A percentile compares a stretch with the other conserved stretches of the same genome.
Evolutionary conservation across 2,888 invertebrate species (phyloP).

Genomic region (Phengaris arion): DNA sequence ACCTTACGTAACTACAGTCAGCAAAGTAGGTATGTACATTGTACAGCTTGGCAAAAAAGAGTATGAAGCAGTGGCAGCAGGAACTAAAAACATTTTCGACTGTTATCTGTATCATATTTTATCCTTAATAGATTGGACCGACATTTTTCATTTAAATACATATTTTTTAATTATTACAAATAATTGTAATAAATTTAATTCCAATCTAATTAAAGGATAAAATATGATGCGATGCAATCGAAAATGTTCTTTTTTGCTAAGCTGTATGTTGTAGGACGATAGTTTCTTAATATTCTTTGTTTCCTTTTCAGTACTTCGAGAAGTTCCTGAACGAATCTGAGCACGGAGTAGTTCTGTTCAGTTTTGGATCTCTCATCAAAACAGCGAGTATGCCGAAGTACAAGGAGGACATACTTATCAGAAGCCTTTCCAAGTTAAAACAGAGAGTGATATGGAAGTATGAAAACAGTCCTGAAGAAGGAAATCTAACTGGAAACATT

Average conservation of each 20-base stretch:
- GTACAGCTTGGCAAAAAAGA: too few species aligned
- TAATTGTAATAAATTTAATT: too few species aligned
- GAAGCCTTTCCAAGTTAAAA: conserved; percentile 81
- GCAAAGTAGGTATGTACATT: too few species aligned
- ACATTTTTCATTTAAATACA: too few species aligned
- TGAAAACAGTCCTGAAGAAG: conserved; percentile 77
- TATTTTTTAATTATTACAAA: too few species aligned
- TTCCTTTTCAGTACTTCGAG: conserved; percentile 77
- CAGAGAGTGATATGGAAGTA: conserved; percentile 89
- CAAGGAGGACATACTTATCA: conserved; percentile 81
- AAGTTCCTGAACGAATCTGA: conserved; percentile 82
- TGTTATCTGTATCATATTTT: too few species aligned
- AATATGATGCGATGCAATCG: too few species aligned
- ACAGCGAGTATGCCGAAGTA: conserved; percentile 82
- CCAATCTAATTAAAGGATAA: too few species aligned
- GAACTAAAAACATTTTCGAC: too few species aligned
- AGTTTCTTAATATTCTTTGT: conserved; percentile 31
- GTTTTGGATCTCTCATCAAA: conserved; percentile 88
- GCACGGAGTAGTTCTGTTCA: conserved; percentile 86
- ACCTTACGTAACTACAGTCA: too few species aligned
- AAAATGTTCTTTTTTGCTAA: neutral
- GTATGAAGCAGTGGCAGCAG: too few species aligned
- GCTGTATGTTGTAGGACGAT: neutral
- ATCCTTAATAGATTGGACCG: too few species aligned
- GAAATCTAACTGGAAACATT: conserved; percentile 70